Base-by-base conservation (phyloP, 2,797 vertebrate species). In the Coendou prehensilis region DNA sequence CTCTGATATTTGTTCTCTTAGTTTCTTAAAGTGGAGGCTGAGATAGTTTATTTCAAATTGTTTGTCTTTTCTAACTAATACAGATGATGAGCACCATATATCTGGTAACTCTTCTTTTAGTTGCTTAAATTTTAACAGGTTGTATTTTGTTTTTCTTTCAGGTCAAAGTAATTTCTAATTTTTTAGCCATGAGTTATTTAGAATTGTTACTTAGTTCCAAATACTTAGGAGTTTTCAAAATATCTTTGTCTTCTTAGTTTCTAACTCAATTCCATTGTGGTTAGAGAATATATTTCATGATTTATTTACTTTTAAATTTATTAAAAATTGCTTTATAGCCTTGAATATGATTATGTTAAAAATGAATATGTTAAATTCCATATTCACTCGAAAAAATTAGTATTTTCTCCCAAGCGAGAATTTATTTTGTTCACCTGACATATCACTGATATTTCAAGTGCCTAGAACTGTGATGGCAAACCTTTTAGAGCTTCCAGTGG, bases 141-240 rank as follows among this genome's bases (percentile, higher is more conserved):
- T 83, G n/a, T 71, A 7, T 94, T 67, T 69, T 13, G 41, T 87
- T 81, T 81, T 87, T 87, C 54, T 63, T 81, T 71, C 71, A 75
- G 23, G 52, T 80, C 26, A 92, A 64, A 94, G 47, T 94, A 57
- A 30, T 89, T 91, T 47, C 23, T 92, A 79, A 69, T 61, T 56
- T 87, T 89, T 94, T n/a, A 86, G 63, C 41, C 14, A 9, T 85
- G 20, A 7, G 47, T 76, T 80, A 47, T 78, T 86, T 82, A 71
- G 23, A 92, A 90, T 76, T 87, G 23, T 90, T 61, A 50, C 50
- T 93, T 90, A 93, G 45, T 87, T 90, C 45, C 26, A 83, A 71
- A 52, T 87, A 87, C 17, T 78, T 76, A 6, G 10, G 14, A 82
- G 45, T 95, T 96, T 95, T 93, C 54, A 87, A 86, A 83, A 64